Conservation (phyloP, 2,797 vertebrate species). For the Sebastes itinus region DNA sequence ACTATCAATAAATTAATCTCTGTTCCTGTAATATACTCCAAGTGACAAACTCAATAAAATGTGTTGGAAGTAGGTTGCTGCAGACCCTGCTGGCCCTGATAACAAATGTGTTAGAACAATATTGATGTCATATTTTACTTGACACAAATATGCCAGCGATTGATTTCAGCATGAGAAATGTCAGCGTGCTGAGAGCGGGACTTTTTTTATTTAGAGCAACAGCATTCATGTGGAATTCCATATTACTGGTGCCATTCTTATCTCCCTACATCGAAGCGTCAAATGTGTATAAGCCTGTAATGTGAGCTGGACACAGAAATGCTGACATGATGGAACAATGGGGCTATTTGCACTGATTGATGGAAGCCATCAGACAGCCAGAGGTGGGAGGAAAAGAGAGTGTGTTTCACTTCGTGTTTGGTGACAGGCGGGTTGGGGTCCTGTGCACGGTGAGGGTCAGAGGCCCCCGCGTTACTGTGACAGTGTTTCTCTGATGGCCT, state of each 20-base stretch:
- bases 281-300: conserved; percentile 1
- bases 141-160: conserved; percentile 47
- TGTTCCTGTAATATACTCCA: conserved; percentile 10
- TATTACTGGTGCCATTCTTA: background rate
- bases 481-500: conserved; percentile 31
- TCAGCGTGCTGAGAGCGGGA: background rate
- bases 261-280: background rate
- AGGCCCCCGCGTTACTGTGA: conserved; percentile 21
- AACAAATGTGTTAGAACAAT: conserved; percentile 45
- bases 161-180: conserved; percentile 45
- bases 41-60: conserved; percentile 58
- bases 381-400: background rate
- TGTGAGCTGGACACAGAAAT: conserved; percentile 25
- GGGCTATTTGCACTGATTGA: conserved; percentile 56
- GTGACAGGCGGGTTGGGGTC: conserved; percentile 21
- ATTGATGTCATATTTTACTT: conserved; percentile 43
- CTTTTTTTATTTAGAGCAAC: conserved; percentile 9
- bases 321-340: conserved; percentile 58
- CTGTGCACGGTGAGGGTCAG: conserved; percentile 17
- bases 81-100: conserved; percentile 27
- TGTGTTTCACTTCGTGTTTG: conserved; percentile 29
- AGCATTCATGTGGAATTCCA: conserved; percentile 15
- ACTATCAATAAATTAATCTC: conserved; percentile 55
- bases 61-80: conserved; percentile 40
- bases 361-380: conserved; percentile 46